These are phyloP conservation scores for Philopotamus ludificatus DNA, from an alignment of 1,140 invertebrate genomes.

Conservation along the genomic window DNA sequence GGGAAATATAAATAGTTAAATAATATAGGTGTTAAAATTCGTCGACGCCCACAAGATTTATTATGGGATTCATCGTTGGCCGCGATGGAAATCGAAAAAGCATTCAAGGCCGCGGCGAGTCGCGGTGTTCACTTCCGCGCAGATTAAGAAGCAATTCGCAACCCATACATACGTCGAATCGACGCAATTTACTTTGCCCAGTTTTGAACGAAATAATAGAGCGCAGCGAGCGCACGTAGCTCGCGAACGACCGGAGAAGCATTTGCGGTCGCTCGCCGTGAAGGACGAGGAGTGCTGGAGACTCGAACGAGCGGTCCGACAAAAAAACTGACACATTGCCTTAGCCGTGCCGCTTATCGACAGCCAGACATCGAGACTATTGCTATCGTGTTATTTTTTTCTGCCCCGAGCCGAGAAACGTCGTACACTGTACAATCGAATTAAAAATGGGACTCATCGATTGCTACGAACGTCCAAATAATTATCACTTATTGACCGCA, in stretches of 20 bases:
- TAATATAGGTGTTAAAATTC: too few species aligned
- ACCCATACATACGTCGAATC: neutral
- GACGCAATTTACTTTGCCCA: neutral
- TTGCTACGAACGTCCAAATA: neutral
- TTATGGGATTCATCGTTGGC: too few species aligned
- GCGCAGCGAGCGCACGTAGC: neutral
- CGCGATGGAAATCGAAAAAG: too few species aligned
- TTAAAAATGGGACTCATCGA: too few species aligned
- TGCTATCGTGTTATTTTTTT: neutral
- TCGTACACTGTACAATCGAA: neutral
- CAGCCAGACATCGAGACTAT: neutral
- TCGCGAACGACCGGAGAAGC: neutral
- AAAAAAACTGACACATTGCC: slow-evolving; percentile 4
- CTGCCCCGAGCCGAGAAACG: neutral
- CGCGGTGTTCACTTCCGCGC: neutral
- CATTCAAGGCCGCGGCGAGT: too few species aligned
- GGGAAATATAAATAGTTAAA: too few species aligned
- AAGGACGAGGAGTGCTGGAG: neutral
- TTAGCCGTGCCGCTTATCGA: neutral
- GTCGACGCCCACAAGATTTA: too few species aligned
- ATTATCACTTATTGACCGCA: neutral
- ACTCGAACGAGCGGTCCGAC: slow-evolving; percentile 9
- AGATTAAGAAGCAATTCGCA: neutral
- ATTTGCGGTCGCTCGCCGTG: neutral
- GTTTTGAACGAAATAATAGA: neutral